Conservation (phyloP, 1,140 invertebrate species). For the Catajapyx aquilonaris region DNA sequence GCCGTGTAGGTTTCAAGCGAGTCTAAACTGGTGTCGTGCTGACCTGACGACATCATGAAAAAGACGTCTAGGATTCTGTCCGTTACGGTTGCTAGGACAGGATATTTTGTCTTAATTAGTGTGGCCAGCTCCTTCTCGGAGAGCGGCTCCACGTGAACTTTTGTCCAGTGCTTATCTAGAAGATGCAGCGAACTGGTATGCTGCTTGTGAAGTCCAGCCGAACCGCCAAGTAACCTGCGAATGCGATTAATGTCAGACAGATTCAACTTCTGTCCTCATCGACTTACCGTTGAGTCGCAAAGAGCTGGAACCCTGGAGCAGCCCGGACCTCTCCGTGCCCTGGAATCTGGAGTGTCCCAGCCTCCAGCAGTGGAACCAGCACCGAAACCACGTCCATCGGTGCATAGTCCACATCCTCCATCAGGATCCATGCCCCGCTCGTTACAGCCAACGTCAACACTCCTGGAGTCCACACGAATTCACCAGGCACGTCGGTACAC, state of each 20-base stretch:
- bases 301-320: conserved; percentile 69
- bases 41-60: conserved; percentile 48
- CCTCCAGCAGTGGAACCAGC: conserved; percentile 65
- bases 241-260: conserved; percentile 13
- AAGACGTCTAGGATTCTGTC: conserved; percentile 64
- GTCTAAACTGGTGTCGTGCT: conserved; percentile 23
- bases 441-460: conserved; percentile 67
- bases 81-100: neutral
- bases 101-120: conserved; percentile 15
- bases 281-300: conserved; percentile 62
- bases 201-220: conserved; percentile 35
- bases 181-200: conserved; percentile 36
- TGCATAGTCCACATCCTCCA: conserved; percentile 92
- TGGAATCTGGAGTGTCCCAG: conserved; percentile 56
- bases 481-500: conserved; percentile 89
- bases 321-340: conserved; percentile 65
- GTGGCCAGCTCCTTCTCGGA: conserved; percentile 46
- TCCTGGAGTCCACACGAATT: conserved; percentile 92
- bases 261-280: conserved; percentile 8
- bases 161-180: conserved; percentile 61
- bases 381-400: conserved; percentile 80
- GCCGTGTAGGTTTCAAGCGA: neutral
- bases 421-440: conserved; percentile 71
- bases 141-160: conserved; percentile 59
- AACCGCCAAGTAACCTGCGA: conserved; percentile 33